These are phyloP conservation scores for Rhopilema esculentum DNA, from an alignment of 30 jellyfish, hydroid and myxozoan genomes.

Conservation along the genomic window DNA sequence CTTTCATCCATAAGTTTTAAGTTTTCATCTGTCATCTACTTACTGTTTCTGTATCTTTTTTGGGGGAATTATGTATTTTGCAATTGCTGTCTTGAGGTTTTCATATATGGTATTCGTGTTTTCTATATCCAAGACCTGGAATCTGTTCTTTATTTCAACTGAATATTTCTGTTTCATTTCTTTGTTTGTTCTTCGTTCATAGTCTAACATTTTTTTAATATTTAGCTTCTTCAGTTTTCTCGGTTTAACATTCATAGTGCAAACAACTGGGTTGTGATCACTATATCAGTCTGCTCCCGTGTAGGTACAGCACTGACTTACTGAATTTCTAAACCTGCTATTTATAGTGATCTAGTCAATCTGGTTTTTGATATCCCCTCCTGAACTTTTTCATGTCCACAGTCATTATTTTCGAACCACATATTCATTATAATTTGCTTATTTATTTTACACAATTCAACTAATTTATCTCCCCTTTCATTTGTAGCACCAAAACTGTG, in stretches of 20 bases:
- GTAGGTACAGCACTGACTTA: slow-evolving; percentile 40
- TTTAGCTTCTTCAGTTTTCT: slow-evolving; percentile 11
- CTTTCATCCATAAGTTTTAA: not conserved
- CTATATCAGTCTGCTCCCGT: slow-evolving; percentile 38
- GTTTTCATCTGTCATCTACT: not conserved
- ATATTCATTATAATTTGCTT: slow-evolving; percentile 1
- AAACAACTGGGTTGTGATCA: slow-evolving; percentile 35
- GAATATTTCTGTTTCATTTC: slow-evolving; percentile 18
- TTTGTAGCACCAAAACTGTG: slow-evolving; percentile 4
- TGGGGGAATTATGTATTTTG: not conserved
- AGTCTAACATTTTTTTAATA: slow-evolving; percentile 19
- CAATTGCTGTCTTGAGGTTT: slow-evolving; percentile 15
- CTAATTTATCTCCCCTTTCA: slow-evolving; percentile 11
- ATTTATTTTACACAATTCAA: slow-evolving; percentile 7
- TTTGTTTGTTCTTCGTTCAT: not conserved
- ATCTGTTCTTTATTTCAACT: slow-evolving; percentile 31
- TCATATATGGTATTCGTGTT: slow-evolving; percentile 15
- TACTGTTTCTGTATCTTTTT: not conserved
- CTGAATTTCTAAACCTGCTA: slow-evolving; percentile 40
- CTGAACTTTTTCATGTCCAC: slow-evolving; percentile 15
- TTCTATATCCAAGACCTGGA: slow-evolving; percentile 26
- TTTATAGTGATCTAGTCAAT: slow-evolving; percentile 31
- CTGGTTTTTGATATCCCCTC: slow-evolving; percentile 6
- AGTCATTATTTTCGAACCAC: not conserved
- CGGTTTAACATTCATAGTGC: not conserved